Evolutionary conservation across 2,888 invertebrate species (phyloP), one percentile per base, ranked within the genome.

Genomic region (Mystacides longicornis): DNA sequence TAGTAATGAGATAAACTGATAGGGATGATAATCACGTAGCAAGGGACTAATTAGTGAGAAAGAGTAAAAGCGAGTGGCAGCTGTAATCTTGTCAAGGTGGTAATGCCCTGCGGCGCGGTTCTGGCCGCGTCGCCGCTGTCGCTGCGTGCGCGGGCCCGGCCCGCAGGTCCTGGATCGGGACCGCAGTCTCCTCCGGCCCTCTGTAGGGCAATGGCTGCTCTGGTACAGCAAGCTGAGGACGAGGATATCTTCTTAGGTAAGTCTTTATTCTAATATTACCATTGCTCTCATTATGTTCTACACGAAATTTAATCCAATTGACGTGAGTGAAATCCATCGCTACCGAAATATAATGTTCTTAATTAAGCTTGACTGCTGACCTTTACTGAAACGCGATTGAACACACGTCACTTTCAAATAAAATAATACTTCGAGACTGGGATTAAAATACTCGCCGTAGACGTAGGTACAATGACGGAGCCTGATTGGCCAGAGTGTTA

Each of bases 181-280:
- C 79, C 80, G 64, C 72, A 75, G 64, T 74, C 75, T 60, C 78
- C 74, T 67, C 75, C 71, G 64, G 75, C 74, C 62, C 72, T 75
- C 54, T 74, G 54, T 50, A 70, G 76, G 66, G 77, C 76, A 73
- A 77, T 77, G 77, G 76, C 76, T 65, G 75, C 76, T 42, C 67
- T 75, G 62, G 79, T 77, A 62, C 69, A 71, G 62, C 73, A 74
- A 62, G 70, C 74, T 64, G 77, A 78, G 64, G 74, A 73, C 63
- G 81, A 82, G 67, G 78, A 82, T 70, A 81, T 82, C 69, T 83
- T 82, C 69, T 76, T 84, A 71, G 83, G 83, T 83, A 60, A 78
- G 79, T 70, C 20, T 4, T 23, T 4, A 31, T n/a, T 14, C 16
- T 27, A 7, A 7, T 7, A 27, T 27, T 27, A 27, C 27, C 11